Evolutionary conservation across 2,113 vertebrate genomes (phyloP), one percentile per base, ranked within the genome.

Genomic region (Engraulis encrasicolus): DNA sequence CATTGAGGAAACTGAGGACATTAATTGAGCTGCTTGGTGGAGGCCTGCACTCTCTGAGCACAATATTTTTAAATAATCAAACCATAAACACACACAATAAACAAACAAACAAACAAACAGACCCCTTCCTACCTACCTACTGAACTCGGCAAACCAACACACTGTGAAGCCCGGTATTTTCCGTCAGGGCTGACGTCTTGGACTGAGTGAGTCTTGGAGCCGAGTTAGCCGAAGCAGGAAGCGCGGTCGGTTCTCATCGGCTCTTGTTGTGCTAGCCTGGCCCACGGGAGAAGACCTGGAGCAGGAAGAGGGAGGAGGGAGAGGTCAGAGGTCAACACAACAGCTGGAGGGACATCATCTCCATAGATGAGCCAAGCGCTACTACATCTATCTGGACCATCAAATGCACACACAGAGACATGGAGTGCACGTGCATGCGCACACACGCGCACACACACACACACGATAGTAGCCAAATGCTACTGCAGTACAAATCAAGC

Each of bases 281-380:
- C 66, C 58, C 66, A 74, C 27, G 66, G 66, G 66, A 74, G 27
- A 31, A 36, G 66, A 34, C 66, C 66, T 74, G 66, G 66, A 74
- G 66, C 27, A 74, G 66, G 66, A 74, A 74, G 66, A 31, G 23
- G 66, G 66, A 74, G 27, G 66, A 74, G 66, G 58, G 66, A 74
- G 27, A 36, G 66, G 66, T 9, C 66, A 74, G 17, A 74, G 66
- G 66, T 74, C 66, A 74, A 6, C 58, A 74, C 27, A 74, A 74
- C 66, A 74, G 66, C 66, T 74, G 66, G 66, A 74, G 14, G 66
- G 27, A 74, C 31, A 34, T n/a, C n/a, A n/a, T 74, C 27, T 74
- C 66, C 27, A 74, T 74, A 18, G 9, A n/a, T n/a, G n/a, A 66
- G 58, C 58, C 66, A 74, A 74, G 66, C 2, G 23, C 12, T 74